A percentile compares a stretch with the other conserved stretches of the same genome.
Evolutionary conservation across 1,140 invertebrate genomes (phyloP).

Genomic region (Drosophila kanapiae): DNA sequence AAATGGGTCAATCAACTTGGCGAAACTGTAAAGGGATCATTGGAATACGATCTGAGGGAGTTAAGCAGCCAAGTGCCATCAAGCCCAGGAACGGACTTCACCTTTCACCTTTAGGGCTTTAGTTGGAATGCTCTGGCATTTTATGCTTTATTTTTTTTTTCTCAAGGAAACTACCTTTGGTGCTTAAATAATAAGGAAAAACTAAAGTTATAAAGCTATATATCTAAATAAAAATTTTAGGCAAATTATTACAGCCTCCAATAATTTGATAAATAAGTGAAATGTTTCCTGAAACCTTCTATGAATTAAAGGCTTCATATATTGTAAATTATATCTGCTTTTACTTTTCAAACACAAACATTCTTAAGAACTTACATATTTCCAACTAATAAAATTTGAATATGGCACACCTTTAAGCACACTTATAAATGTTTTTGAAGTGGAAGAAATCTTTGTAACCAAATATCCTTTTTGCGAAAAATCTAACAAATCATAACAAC

Average conservation of each 20-base stretch:
- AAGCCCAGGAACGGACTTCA: not conserved
- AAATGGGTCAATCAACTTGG: slow-evolving; percentile 50
- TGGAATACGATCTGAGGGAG: slow-evolving; percentile 33
- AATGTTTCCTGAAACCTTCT: too few species aligned
- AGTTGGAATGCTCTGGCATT: not conserved
- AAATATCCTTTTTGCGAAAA: not conserved
- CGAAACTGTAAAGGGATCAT: slow-evolving; percentile 47
- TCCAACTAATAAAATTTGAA: not conserved
- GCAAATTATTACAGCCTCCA: too few species aligned
- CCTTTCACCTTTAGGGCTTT: slow-evolving; percentile 7
- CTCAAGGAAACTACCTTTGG: not conserved
- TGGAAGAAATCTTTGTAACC: not conserved
- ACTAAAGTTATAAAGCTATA: too few species aligned
- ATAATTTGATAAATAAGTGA: too few species aligned
- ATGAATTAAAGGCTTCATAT: too few species aligned
- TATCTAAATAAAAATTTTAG: too few species aligned
- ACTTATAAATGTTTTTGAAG: not conserved
- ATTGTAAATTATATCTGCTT: not conserved
- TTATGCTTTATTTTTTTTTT: not conserved
- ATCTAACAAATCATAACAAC: not conserved
- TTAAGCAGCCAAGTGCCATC: slow-evolving; percentile 3
- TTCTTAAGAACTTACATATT: not conserved
- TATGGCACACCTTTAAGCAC: not conserved
- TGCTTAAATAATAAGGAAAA: not conserved
- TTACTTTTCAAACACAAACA: not conserved